Evolutionary conservation across 30 jellyfish, hydroid and myxozoan species (phyloP), one percentile per base, ranked within the genome.

Genomic region (Aurelia coerulea): DNA sequence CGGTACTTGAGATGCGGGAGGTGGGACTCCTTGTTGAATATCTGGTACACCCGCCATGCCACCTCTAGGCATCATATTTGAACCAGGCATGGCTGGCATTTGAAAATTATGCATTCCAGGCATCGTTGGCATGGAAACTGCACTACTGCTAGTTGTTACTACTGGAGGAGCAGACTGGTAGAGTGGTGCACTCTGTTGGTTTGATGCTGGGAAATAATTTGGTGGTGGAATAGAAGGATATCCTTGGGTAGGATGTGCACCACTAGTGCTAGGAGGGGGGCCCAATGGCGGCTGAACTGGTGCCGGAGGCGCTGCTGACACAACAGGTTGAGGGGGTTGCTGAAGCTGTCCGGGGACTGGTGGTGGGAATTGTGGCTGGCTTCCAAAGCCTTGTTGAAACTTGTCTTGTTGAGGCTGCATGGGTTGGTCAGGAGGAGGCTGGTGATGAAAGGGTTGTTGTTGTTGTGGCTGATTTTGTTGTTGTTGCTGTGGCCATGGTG

Each of bases 31-130:
- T 58, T 75, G 85, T 58, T 75, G 83, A 1, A 58, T n/a, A 42
- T 46, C 33, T 17, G 62, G 60, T 7, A 46, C 13, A 46, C 15
- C 56, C 12, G 56, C 14, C 35, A 73, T 58, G 62, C 76, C 86
- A 8, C 62, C 86, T 10, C 49, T 41, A 29, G 86, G 86, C 86
- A 76, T 50, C 19, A 76, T 5, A 53, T 37, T 63, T 10, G 73
- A 53, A 8, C 17, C 75, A 53, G 65, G 86, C 0, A 76, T 39
- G 12, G 86, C 15, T 17, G 86, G 86, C 86, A 76, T 76, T 23
- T 76, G 86, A 59, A 76, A 76, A 8, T 62, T 73, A n/a, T 72
- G 70, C 74, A 76, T 76, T 39, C 74, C 86, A n/a, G 86, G 86
- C 19, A 76, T 62, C 18, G 86, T 14, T 31, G 86, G 86, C 59